Conservation (phyloP, 2,888 invertebrate species). For the Salpingus planirostris region DNA sequence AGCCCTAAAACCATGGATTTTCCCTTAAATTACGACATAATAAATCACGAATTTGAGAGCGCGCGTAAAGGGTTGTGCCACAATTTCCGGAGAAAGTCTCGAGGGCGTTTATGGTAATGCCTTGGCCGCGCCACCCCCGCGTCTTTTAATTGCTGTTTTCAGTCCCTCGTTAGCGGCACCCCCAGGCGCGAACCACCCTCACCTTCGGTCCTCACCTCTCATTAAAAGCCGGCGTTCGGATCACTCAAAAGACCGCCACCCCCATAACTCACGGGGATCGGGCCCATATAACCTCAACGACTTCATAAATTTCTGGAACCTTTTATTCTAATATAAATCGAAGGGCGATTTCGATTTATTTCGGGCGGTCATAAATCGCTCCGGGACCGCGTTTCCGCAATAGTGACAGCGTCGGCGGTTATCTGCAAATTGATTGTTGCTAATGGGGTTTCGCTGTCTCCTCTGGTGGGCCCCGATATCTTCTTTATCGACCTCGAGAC, state of each 20-base stretch:
- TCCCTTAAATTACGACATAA: too few relatives aligned
- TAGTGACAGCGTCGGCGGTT: constrained; percentile 1
- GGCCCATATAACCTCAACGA: not conserved
- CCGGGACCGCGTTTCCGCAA: constrained; percentile 2
- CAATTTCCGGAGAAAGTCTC: constrained; percentile 1
- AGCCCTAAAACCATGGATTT: too few relatives aligned
- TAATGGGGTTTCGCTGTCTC: constrained; percentile 5
- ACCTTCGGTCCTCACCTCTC: too few relatives aligned
- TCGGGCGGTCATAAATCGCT: too few relatives aligned
- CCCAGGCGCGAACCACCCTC: constrained; percentile 32
- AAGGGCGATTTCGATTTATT: too few relatives aligned
- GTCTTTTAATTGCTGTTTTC: constrained; percentile 25
- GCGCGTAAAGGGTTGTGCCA: too few relatives aligned
- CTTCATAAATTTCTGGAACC: not conserved
- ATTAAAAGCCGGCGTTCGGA: constrained; percentile 32
- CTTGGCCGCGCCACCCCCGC: constrained; percentile 24
- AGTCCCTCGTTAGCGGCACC: constrained; percentile 34
- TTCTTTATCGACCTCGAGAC: too few relatives aligned
- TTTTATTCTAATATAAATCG: too few relatives aligned
- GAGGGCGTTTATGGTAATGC: too few relatives aligned
- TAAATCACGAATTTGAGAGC: constrained; percentile 8
- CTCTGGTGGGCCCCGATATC: constrained; percentile 2
- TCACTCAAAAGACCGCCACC: too few relatives aligned
- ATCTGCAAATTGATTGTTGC: constrained; percentile 2
- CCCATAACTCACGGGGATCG: too few relatives aligned